Base-by-base conservation (phyloP, 1,140 invertebrate species). In the Theocolax elegans region DNA sequence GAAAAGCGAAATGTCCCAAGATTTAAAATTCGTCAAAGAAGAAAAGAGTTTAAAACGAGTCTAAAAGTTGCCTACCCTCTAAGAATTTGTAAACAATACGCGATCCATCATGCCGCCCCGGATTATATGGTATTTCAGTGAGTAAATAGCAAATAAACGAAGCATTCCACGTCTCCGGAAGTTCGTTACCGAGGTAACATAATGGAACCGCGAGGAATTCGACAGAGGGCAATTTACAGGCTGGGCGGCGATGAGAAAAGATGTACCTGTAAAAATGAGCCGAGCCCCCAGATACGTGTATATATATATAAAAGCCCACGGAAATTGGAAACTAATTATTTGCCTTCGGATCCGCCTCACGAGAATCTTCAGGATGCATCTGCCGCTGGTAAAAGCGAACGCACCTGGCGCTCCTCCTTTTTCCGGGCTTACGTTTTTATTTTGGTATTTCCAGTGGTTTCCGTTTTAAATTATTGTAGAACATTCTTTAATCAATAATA, bases 271-370 rank as follows among this genome's bases (percentile, higher is more conserved):
- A 66, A 44, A 66, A 66, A 56, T 56, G 15, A 25, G 9, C 29
- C 12, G 51, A 15, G 38, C 9, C 25, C 31, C 13, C 2, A 35
- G 12, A 21, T 3, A 10, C 31, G 3, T 19, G 40, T 10, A 42
- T 10, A 15, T 10, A 12, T 53, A 35, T 35, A 56, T n/a, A 49
- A 56, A 46, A 13, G 38, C 6, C 46, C 19, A 31, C 3, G 46
- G 19, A 64, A 64, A 67, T 48, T 21, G 40, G 53, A 58, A 58
- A 58, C 40, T 58, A 67, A 67, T 67, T 67, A 67, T 46, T 42
- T 56, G 49, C 12, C 63, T 42, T 46, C n/a, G 44, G 44, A 35
- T 49, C 13, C 13, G 23, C 23, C 53, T 38, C 19, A 15, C 21
- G n/a, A 58, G 54, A 27, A 7, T 35, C 27, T 35, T 35, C 29